A percentile compares a stretch with the other conserved stretches of the same genome.
These are phyloP conservation scores for Mormyrus proboscirostris DNA, from an alignment of 2,797 vertebrate species.

Conservation along the genomic window DNA sequence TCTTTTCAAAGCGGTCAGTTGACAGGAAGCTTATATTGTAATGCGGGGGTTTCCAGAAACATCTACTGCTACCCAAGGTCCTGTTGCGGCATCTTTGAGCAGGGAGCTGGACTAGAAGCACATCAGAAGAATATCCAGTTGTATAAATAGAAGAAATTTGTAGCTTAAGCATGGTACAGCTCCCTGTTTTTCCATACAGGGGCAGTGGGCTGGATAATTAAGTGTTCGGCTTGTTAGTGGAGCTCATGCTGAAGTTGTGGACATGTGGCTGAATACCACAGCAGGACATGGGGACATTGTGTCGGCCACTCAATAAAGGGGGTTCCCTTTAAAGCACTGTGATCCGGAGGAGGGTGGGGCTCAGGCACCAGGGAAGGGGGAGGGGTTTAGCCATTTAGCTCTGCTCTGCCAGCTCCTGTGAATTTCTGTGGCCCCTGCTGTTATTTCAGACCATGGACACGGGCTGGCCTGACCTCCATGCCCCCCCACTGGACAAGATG, in stretches of 20 bases:
- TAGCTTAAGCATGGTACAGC: neutral
- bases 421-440: slow-evolving; percentile 9
- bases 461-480: slow-evolving; percentile 91
- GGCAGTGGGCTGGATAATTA: neutral
- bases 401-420: slow-evolving; percentile 1
- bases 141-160: neutral
- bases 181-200: neutral
- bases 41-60: neutral
- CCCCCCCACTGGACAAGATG: slow-evolving; percentile 87
- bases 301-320: neutral
- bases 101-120: neutral
- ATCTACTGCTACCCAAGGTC: neutral
- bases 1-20: neutral
- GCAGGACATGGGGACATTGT: neutral
- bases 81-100: neutral
- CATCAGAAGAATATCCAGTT: neutral
- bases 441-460: slow-evolving; percentile 79
- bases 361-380: neutral
- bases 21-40: neutral
- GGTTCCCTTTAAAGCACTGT: neutral
- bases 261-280: neutral
- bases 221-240: neutral
- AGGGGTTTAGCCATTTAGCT: neutral
- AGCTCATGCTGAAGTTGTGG: slow-evolving; percentile 4
- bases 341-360: neutral